Percentiles rank a stretch among this genome's conserved stretches.
These are phyloP conservation scores for Conger conger DNA, from an alignment of 2,113 vertebrate species.

Conservation along the genomic window DNA sequence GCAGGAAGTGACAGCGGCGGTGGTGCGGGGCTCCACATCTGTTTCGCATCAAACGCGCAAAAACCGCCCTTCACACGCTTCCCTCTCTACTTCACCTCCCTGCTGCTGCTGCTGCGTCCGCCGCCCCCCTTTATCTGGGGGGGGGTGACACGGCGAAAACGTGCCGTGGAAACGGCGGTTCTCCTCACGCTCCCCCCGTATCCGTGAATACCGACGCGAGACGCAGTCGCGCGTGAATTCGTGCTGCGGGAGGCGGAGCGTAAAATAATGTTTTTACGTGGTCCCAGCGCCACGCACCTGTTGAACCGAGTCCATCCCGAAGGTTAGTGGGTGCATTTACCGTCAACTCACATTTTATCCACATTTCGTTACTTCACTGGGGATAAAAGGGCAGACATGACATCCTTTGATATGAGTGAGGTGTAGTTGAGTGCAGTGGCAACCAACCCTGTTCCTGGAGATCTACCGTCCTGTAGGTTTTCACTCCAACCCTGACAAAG, in stretches of 20 bases:
- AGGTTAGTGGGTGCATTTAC: neutral
- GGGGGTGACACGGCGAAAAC: neutral
- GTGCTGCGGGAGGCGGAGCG: neutral
- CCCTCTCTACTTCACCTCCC: no score
- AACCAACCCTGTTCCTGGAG: no score
- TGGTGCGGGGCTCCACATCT: slow-evolving; percentile 56
- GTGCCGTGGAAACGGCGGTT: neutral
- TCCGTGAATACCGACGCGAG: neutral
- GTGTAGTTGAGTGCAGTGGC: no score
- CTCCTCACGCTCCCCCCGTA: neutral
- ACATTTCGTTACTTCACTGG: neutral
- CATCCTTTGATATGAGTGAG: neutral
- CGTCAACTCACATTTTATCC: neutral
- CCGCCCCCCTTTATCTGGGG: slow-evolving; percentile 24
- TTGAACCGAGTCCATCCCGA: neutral
- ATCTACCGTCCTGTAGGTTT: no score
- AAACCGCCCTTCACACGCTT: slow-evolving; percentile 28
- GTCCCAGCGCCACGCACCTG: neutral
- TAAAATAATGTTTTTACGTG: neutral
- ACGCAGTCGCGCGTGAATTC: neutral
- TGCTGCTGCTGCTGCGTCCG: neutral
- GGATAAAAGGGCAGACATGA: neutral
- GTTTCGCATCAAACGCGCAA: slow-evolving; percentile 45
- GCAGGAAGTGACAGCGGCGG: slow-evolving; percentile 39
- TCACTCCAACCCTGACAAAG: no score